phyloP scores from a whole-genome alignment of 2,888 invertebrate genomes.

The Pecten maximus region DNA sequence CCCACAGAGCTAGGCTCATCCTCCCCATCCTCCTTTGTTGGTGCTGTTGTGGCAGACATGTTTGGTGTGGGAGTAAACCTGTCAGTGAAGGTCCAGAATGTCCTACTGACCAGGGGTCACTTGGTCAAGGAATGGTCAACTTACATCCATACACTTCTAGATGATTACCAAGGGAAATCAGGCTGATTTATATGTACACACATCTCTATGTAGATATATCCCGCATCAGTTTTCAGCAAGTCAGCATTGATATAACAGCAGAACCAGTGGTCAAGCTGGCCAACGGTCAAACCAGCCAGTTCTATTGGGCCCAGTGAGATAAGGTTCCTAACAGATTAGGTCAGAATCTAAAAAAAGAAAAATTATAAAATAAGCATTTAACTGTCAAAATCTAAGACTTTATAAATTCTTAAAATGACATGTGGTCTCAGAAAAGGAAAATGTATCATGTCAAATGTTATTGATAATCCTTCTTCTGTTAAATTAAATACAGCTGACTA shows the following conservation, averaged over 20 bases:
- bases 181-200: constrained; percentile 9
- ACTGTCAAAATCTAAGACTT: neutral
- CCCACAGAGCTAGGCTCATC: constrained; percentile 75
- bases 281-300: neutral
- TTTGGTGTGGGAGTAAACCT: neutral
- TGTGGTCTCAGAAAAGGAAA: neutral
- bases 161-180: neutral
- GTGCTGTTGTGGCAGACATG: neutral
- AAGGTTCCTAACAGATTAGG: neutral
- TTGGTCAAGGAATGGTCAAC: constrained; percentile 20
- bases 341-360: neutral
- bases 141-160: neutral
- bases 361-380: neutral
- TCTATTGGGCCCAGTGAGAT: neutral
- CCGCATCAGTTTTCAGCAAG: neutral
- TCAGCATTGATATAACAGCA: neutral
- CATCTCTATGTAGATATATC: constrained; percentile 16
- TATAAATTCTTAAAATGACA: neutral
- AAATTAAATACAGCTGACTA: neutral
- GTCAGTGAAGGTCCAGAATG: constrained; percentile 1
- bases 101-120: constrained; percentile 23
- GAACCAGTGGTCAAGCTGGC: neutral
- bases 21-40: neutral
- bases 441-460: neutral
- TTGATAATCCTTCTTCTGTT: neutral